phyloP scores from a whole-genome alignment of 2,888 invertebrate species.

The Peribatodes rhomboidaria region DNA sequence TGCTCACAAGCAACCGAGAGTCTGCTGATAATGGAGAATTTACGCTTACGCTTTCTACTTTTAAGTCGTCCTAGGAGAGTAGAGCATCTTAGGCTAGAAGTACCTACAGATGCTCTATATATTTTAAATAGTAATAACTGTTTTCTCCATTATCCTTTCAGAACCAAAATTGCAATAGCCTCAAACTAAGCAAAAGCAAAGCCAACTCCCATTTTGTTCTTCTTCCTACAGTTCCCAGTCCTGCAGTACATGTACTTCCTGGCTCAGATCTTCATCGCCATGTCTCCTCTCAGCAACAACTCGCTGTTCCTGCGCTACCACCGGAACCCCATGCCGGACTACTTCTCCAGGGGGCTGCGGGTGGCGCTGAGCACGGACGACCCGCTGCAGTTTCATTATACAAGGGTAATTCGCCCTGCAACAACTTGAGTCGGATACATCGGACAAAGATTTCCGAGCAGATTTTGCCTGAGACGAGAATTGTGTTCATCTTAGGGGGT shows the following conservation, averaged over 20 bases:
- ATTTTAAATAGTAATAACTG: no score
- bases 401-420: slow-evolving; percentile 96
- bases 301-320: slow-evolving; percentile 99
- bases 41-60: no score
- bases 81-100: no score
- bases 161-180: no score
- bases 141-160: no score
- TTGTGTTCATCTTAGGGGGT: no score
- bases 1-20: no score
- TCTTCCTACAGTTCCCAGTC: slow-evolving; percentile 92
- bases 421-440: no score
- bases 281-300: slow-evolving; percentile 99
- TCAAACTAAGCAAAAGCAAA: no score
- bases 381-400: slow-evolving; percentile 99
- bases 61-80: no score
- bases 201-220: neutral
- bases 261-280: slow-evolving; percentile 98
- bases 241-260: slow-evolving; percentile 99
- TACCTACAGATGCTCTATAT: no score
- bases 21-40: no score
- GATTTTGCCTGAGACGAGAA: neutral
- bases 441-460: neutral
- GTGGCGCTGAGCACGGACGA: slow-evolving; percentile 99
- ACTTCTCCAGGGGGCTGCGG: slow-evolving; percentile 96
- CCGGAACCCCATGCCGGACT: slow-evolving; percentile 98